Base-by-base conservation (phyloP, 2,113 vertebrate species). In the Xiphias gladius region DNA sequence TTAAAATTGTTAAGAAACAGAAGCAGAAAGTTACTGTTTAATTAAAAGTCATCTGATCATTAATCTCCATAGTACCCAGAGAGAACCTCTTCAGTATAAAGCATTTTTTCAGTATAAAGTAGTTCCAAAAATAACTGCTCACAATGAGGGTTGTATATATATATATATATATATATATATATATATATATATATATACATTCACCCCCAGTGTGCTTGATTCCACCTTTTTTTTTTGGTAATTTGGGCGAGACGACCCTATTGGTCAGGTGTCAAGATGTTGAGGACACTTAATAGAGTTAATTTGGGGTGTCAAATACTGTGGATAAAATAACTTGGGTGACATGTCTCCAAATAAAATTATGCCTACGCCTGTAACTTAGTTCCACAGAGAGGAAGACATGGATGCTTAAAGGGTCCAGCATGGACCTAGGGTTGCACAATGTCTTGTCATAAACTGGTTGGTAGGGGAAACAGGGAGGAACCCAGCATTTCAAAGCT, bases 401-500 rank as follows among this genome's bases (percentile, higher is more conserved):
- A 50, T 20, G 20, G 28, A 5, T 20, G 50, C 57, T 61, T 61
- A 32, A 20, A 75, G 48, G 11, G 30, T 70, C 13, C 48, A 70
- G 2, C 17, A 24, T 54, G 24, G 26, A 62, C n/a, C 32, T 19
- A 9, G 32, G n/a, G 7, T 48, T 63, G 39, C 22, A 46, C 22
- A n/a, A 52, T 1, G 1, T 17, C n/a, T 14, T 57, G 30, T 48
- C 26, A 43, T 76, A 64, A 80, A 77, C 19, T 20, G 50, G 37
- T 17, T 73, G 37, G 22, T 32, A 24, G 26, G 28, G 17, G 6
- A 35, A 35, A 35, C 32, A 35, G 32, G 32, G 6, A 35, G 32
- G 32, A 35, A 35, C 32, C 32, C 32, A 35, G 32, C 14, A 67
- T 71, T 82, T 76, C 24, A 76, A 71, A 72, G 64, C 28, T 50